Base-by-base conservation (phyloP, 2,888 invertebrate genomes). In the Leptopilina myrica region DNA sequence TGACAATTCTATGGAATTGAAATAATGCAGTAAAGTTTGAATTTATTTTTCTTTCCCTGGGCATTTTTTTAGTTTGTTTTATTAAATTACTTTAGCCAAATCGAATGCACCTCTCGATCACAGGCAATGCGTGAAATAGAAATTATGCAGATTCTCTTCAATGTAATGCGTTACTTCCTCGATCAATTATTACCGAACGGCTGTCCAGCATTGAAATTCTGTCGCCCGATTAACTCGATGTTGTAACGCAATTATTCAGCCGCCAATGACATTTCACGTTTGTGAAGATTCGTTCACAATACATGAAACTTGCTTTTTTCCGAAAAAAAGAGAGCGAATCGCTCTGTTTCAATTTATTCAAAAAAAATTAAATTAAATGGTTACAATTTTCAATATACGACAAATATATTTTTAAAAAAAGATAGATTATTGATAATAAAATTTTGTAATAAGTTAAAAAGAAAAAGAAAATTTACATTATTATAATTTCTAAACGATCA, bases 181-280 rank as follows among this genome's bases (percentile, higher is more conserved):
- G 84, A 86, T 86, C 85, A 87, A 87, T 87, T 86, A 87, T 87
- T 84, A 79, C 80, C 56, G 65, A 78, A 80, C 67, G 46, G 73
- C 69, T 56, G 77, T 73, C 78, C 80, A 75, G 84, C 85, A 82
- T 83, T 82, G 83, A 85, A 85, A 85, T 85, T 86, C 82, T 81
- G 82, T 73, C 73, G 56, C 33, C 56, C 56, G 56, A 73, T 73
- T 56, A 73, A 73, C 73, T 15, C 73, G 33, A 33, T 56, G 73
- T 56, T n/a, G 82, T 83, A 85, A 86, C 83, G 83, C 82, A 87
- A 87, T 87, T 87, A 86, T 85, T 85, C 85, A 85, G 86, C 81
- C 78, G 79, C 78, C 73, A 80, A 76, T 78, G 67, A 76, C 77
- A 76, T 78, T 77, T 76, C 66, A 67, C 76, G 78, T 73, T 73